Conservation (phyloP, 2,888 invertebrate species). For the Erebia epiphron region DNA sequence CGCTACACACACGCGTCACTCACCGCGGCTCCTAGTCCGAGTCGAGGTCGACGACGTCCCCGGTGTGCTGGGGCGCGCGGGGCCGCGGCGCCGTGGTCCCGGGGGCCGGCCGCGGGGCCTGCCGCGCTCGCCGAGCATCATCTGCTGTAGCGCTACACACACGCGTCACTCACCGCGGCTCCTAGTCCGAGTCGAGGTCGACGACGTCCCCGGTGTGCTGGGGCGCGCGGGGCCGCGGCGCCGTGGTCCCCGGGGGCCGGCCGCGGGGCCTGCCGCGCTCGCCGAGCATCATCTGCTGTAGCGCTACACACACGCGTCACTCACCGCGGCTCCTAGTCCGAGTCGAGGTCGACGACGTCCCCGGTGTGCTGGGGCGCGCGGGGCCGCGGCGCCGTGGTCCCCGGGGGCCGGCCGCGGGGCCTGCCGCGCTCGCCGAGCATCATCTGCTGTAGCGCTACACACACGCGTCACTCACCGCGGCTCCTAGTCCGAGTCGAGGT, state of each 20-base stretch:
- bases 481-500: constrained; percentile 2
- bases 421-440: constrained; percentile 59
- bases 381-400: constrained; percentile 48
- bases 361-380: constrained; percentile 39
- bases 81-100: neutral
- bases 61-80: neutral
- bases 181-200: constrained; percentile 2
- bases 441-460: constrained; percentile 74
- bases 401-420: constrained; percentile 52
- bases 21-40: neutral
- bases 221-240: neutral
- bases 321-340: constrained; percentile 51
- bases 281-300: constrained; percentile 54
- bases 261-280: neutral
- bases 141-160: too few relatives aligned
- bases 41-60: neutral
- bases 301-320: constrained; percentile 53
- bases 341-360: constrained; percentile 75
- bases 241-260: neutral
- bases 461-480: too few relatives aligned
- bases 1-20: constrained; percentile 51
- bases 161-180: neutral
- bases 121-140: too few relatives aligned
- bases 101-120: neutral
- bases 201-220: neutral